A percentile compares a stretch with the other conserved stretches of the same genome.
These are phyloP conservation scores for Rhagophthalmus giganteus DNA, from an alignment of 2,888 invertebrate species.

Conservation along the genomic window DNA sequence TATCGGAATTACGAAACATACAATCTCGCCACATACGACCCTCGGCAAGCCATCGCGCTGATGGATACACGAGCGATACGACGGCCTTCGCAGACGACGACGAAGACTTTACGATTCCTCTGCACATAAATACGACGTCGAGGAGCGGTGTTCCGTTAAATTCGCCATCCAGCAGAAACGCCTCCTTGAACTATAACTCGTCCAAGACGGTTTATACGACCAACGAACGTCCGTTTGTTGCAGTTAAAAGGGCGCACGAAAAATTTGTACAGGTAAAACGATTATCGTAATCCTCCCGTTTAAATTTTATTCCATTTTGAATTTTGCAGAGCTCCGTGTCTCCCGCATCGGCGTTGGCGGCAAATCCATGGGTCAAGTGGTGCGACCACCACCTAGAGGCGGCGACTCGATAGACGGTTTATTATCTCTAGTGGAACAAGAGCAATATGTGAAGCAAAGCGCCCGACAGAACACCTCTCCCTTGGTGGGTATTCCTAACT, in stretches of 20 bases:
- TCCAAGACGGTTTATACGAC: slow-evolving; percentile 46
- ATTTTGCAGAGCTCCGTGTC: slow-evolving; percentile 48
- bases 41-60: slow-evolving; percentile 61
- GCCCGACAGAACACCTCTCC: slow-evolving; percentile 38
- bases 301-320: not conserved
- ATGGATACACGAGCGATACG: slow-evolving; percentile 79
- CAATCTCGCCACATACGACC: slow-evolving; percentile 55
- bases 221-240: slow-evolving; percentile 65
- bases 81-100: slow-evolving; percentile 78
- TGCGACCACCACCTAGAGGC: slow-evolving; percentile 39
- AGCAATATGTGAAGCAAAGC: slow-evolving; percentile 40
- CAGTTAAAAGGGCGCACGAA: slow-evolving; percentile 63
- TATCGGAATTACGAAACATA: slow-evolving; percentile 61
- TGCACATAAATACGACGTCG: slow-evolving; percentile 66
- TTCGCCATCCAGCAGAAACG: slow-evolving; percentile 32
- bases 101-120: slow-evolving; percentile 70
- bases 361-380: slow-evolving; percentile 51
- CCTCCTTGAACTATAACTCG: slow-evolving; percentile 15
- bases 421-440: slow-evolving; percentile 51
- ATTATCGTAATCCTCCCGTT: no score
- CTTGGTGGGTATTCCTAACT: slow-evolving; percentile 54
- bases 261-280: slow-evolving; percentile 51
- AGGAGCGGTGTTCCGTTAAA: slow-evolving; percentile 40
- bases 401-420: slow-evolving; percentile 49
- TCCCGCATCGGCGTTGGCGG: slow-evolving; percentile 46